Evolutionary conservation across 2,888 invertebrate species (phyloP).

Genomic region (Maniola hyperantus): DNA sequence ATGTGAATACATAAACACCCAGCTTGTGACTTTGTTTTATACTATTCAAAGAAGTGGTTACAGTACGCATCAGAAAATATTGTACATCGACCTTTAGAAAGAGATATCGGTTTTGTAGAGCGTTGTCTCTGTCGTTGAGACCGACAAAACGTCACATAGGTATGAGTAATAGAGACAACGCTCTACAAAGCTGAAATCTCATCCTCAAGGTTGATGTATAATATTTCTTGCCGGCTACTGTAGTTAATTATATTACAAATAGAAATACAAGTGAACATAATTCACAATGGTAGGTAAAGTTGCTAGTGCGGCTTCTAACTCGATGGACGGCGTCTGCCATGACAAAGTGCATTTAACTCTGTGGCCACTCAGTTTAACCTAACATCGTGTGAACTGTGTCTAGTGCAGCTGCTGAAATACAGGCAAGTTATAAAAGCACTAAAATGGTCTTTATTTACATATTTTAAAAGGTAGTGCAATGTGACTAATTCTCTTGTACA

Average conservation of each 20-base stretch:
- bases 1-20: not conserved
- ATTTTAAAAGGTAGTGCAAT: too few relatives aligned
- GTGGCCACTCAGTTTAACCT: conserved; percentile 35
- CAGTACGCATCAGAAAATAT: too few relatives aligned
- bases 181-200: too few relatives aligned
- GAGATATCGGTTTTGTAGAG: too few relatives aligned
- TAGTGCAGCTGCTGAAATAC: not conserved
- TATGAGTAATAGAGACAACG: too few relatives aligned
- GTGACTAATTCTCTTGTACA: too few relatives aligned
- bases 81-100: too few relatives aligned
- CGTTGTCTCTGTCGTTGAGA: too few relatives aligned
- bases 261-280: conserved; percentile 56
- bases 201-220: too few relatives aligned
- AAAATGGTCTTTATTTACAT: too few relatives aligned
- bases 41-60: not conserved
- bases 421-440: not conserved
- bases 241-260: not conserved
- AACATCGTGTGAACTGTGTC: conserved; percentile 49
- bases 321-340: conserved; percentile 37
- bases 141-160: too few relatives aligned
- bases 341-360: conserved; percentile 40
- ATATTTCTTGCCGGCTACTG: too few relatives aligned
- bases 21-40: not conserved
- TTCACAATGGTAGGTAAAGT: conserved; percentile 50
- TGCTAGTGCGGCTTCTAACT: conserved; percentile 48